Conservation (phyloP, 2,888 invertebrate species). For the Eupithecia subumbrata region DNA sequence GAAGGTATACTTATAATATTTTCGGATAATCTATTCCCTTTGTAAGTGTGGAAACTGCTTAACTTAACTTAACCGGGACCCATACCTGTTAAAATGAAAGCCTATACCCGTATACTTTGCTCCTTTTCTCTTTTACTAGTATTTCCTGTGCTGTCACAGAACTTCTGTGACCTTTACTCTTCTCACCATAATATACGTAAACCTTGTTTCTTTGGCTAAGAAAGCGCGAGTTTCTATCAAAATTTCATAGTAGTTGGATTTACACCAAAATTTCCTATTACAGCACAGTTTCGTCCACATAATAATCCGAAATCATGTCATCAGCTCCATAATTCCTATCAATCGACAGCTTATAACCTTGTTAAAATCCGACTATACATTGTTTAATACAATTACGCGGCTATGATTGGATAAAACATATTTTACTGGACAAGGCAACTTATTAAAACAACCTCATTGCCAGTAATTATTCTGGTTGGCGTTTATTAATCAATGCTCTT, state of each 20-base stretch:
- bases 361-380: not conserved
- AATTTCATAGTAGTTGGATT: not conserved
- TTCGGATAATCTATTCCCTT: no score
- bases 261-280: not conserved
- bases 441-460: conserved; percentile 24
- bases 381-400: conserved; percentile 5
- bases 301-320: not conserved
- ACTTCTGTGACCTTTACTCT: no score
- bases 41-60: no score
- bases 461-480: conserved; percentile 17
- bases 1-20: no score
- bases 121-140: no score
- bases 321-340: not conserved
- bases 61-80: no score
- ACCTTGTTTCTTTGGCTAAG: no score
- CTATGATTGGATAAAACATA: conserved; percentile 24
- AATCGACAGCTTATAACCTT: not conserved
- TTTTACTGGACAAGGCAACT: conserved; percentile 8
- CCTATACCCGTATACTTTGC: no score
- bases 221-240: no score
- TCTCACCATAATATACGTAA: no score
- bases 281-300: not conserved
- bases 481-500: conserved; percentile 15
- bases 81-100: no score
- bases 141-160: no score